Percentiles rank a stretch among this genome's conserved stretches.
These are phyloP conservation scores for Tolypeutes matacus DNA, from an alignment of 2,797 vertebrate genomes.

Conservation along the genomic window DNA sequence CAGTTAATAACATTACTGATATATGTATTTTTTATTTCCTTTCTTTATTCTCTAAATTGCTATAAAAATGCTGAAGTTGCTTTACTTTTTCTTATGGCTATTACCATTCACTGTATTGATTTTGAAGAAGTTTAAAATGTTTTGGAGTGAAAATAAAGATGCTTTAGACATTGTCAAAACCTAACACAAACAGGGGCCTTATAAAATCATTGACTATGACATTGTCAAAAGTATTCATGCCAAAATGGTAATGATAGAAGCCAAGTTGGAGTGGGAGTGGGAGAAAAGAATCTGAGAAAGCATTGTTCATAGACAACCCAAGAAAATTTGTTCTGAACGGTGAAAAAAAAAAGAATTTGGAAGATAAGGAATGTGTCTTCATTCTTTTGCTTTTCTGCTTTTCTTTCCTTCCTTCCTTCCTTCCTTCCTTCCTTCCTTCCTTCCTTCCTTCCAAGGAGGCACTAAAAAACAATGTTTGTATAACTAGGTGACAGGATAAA, in stretches of 20 bases:
- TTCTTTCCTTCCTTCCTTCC: too few relatives aligned
- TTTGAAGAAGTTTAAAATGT: neutral
- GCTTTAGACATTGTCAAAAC: neutral
- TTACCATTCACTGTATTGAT: neutral
- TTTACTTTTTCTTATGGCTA: neutral
- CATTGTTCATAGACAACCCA: neutral
- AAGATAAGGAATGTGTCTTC: neutral
- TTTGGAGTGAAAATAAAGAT: neutral
- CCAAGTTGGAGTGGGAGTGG: rapidly evolving
- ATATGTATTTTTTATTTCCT: neutral
- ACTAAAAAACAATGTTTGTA: neutral
- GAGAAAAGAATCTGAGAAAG: neutral
- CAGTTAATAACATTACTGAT: neutral
- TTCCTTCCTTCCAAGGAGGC: too few relatives aligned
- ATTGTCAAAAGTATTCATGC: neutral
- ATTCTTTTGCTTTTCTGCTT: neutral
- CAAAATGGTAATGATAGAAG: neutral
- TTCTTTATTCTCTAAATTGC: neutral
- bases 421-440: too few relatives aligned
- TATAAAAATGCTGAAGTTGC: neutral
- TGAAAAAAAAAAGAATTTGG: neutral
- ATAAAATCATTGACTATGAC: neutral
- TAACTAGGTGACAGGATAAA: neutral
- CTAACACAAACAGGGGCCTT: neutral
- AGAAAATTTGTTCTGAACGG: neutral